phyloP scores from a whole-genome alignment of 2,888 invertebrate species.

The Physocephala rufipes region DNA sequence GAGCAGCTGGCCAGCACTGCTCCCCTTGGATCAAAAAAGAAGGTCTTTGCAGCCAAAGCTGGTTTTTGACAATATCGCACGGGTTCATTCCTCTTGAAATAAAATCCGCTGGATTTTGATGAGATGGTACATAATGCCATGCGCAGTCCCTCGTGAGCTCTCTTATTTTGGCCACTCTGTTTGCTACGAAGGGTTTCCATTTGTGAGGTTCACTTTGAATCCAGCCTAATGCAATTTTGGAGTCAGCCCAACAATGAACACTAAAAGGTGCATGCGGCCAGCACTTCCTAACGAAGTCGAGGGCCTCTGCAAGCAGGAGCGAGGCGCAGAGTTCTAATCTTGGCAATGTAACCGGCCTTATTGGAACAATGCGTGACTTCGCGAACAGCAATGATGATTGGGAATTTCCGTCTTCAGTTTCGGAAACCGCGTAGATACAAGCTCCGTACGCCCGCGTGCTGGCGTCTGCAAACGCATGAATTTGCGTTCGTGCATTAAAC shows the following conservation, averaged over 20 bases:
- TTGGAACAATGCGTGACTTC: slow-evolving; percentile 41
- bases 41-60: slow-evolving; percentile 31
- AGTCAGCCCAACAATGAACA: slow-evolving; percentile 38
- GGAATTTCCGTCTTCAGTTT: slow-evolving; percentile 9
- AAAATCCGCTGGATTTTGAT: slow-evolving; percentile 43
- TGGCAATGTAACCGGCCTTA: slow-evolving; percentile 40
- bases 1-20: slow-evolving; percentile 47
- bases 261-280: slow-evolving; percentile 9
- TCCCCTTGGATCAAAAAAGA: slow-evolving; percentile 25
- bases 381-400: slow-evolving; percentile 35
- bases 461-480: slow-evolving; percentile 41
- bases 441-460: slow-evolving; percentile 40
- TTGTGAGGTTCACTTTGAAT: slow-evolving; percentile 33
- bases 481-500: slow-evolving; percentile 19
- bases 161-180: slow-evolving; percentile 41
- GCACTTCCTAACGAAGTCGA: not conserved
- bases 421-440: slow-evolving; percentile 36
- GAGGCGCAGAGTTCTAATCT: slow-evolving; percentile 41
- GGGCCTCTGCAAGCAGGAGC: slow-evolving; percentile 36
- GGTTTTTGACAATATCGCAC: slow-evolving; percentile 24
- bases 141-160: slow-evolving; percentile 15
- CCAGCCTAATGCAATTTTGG: slow-evolving; percentile 41
- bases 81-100: slow-evolving; percentile 33
- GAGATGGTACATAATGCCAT: slow-evolving; percentile 40
- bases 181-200: slow-evolving; percentile 40